A percentile compares a stretch with the other conserved stretches of the same genome.
Conservation (phyloP, 2,113 vertebrate species). For the Callochromis pleurospilus region DNA sequence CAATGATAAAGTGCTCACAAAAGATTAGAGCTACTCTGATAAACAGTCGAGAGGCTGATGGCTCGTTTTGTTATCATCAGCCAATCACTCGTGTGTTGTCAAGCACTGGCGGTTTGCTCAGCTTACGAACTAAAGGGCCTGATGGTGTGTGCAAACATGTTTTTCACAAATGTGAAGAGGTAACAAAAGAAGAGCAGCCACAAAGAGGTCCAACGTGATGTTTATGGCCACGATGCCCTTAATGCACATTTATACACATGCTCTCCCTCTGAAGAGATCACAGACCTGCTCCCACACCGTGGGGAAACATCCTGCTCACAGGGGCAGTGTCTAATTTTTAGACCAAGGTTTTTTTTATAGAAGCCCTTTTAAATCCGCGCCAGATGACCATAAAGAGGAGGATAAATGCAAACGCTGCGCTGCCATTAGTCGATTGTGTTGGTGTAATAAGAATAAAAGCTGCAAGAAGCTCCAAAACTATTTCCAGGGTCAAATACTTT, state of each 20-base stretch:
- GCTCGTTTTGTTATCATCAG: background rate
- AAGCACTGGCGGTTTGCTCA: background rate
- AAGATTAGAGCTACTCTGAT: constrained; percentile 8
- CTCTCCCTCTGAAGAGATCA: background rate
- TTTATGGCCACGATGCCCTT: background rate
- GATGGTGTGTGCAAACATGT: background rate
- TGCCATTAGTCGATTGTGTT: background rate
- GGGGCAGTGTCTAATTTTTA: background rate
- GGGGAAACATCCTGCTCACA: background rate
- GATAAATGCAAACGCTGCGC: background rate
- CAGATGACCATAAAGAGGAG: background rate
- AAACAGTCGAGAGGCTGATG: background rate
- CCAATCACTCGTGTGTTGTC: background rate
- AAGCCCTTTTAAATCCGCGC: background rate
- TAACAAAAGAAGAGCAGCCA: background rate
- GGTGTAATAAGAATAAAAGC: background rate
- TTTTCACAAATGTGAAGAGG: background rate
- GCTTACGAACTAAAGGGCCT: background rate
- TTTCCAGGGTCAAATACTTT: background rate
- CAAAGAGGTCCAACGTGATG: background rate
- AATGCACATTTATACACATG: background rate
- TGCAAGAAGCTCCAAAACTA: background rate
- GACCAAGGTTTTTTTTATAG: background rate
- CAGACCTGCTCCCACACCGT: background rate
- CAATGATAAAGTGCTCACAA: background rate